These are phyloP conservation scores for Cephus runcator DNA, from an alignment of 2,888 invertebrate genomes.

Conservation along the genomic window DNA sequence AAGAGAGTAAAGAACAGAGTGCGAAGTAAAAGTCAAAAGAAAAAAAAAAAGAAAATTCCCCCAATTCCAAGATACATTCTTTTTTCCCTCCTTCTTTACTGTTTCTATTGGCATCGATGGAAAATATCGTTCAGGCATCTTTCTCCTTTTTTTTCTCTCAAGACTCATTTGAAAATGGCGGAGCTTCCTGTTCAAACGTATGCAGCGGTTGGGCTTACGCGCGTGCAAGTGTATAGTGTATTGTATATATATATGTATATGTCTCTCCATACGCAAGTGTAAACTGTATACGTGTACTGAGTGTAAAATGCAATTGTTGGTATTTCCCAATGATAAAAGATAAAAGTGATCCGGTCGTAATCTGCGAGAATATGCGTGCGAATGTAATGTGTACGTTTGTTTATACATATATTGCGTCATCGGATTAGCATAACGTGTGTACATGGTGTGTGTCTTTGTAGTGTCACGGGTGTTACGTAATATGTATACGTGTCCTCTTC, in stretches of 20 bases:
- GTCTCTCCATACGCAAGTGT: not conserved
- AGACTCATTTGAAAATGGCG: not conserved
- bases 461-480: not conserved
- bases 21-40: not conserved
- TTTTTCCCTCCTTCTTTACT: not conserved
- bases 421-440: not conserved
- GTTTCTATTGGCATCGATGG: not conserved
- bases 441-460: not conserved
- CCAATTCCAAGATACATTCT: not conserved
- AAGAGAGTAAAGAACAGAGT: not conserved
- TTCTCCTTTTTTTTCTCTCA: not conserved
- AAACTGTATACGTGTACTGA: not conserved
- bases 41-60: not conserved
- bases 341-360: not conserved
- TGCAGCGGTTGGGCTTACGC: slow-evolving; percentile 19
- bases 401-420: not conserved
- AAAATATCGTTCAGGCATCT: not conserved
- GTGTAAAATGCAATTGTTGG: not conserved
- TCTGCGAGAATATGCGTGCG: not conserved
- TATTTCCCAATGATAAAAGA: not conserved
- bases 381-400: not conserved
- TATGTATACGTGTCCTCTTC: not conserved
- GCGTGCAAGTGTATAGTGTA: slow-evolving; percentile 21
- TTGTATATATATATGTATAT: slow-evolving; percentile 16
- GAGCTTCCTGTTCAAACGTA: not conserved